Conservation (phyloP, 1,140 invertebrate species). For the Polypedilum pembai region DNA sequence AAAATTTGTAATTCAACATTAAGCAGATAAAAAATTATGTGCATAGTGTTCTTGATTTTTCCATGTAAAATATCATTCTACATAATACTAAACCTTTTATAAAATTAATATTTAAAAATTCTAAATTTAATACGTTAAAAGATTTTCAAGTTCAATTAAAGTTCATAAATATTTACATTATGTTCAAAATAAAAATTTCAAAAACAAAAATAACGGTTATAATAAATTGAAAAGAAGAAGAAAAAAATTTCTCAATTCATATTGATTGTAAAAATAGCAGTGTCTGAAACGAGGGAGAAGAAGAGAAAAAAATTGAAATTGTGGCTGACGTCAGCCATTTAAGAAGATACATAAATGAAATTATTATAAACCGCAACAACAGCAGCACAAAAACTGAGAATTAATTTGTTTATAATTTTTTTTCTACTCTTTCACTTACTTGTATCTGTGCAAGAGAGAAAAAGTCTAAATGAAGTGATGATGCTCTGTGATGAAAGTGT, state of each 20-base stretch:
- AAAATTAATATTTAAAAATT: too few species aligned
- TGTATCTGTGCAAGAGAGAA: not conserved
- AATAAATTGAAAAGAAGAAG: too few species aligned
- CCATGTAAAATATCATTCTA: too few species aligned
- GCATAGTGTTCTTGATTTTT: too few species aligned
- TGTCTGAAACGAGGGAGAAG: not conserved
- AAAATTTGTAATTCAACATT: too few species aligned
- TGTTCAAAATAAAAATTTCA: too few species aligned
- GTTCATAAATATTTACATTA: too few species aligned
- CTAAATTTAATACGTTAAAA: too few species aligned
- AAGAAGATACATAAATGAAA: conserved; percentile 13
- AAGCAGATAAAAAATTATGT: too few species aligned
- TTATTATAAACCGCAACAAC: conserved; percentile 1
- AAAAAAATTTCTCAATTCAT: not conserved
- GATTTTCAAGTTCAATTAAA: too few species aligned
- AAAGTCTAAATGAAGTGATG: not conserved
- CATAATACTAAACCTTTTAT: too few species aligned
- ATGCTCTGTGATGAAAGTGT: conserved; percentile 16
- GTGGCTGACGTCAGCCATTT: conserved; percentile 3
- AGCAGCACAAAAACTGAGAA: not conserved
- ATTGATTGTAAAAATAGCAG: conserved; percentile 7
- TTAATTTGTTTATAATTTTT: conserved; percentile 20
- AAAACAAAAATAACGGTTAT: too few species aligned
- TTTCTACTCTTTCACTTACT: not conserved
- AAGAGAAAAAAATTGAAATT: not conserved